A percentile compares a stretch with the other conserved stretches of the same genome.
phyloP scores from a whole-genome alignment of 2,797 vertebrate species.

The Pygocentrus nattereri region DNA sequence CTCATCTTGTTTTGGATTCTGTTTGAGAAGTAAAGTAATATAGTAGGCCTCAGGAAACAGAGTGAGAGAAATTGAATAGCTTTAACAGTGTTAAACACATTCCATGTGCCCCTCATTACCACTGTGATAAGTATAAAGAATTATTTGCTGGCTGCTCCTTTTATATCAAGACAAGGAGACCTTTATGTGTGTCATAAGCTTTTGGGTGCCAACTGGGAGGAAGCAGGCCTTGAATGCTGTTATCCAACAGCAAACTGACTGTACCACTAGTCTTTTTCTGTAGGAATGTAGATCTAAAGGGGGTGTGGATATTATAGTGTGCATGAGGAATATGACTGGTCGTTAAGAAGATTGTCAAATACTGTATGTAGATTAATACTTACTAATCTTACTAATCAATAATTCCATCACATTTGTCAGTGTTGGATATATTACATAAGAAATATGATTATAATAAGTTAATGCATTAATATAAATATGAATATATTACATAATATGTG shows the following conservation, averaged over 20 bases:
- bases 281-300: background rate
- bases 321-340: background rate
- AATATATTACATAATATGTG: background rate
- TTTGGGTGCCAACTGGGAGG: conserved; percentile 20
- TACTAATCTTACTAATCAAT: too few species aligned
- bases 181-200: conserved; percentile 36
- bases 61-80: background rate
- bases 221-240: conserved; percentile 13
- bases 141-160: conserved; percentile 11
- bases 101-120: conserved; percentile 33
- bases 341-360: background rate
- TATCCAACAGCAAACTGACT: conserved; percentile 16
- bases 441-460: too few species aligned
- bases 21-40: background rate
- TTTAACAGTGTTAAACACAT: conserved; percentile 37
- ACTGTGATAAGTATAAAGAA: conserved; percentile 25
- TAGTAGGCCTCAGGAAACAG: background rate
- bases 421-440: background rate
- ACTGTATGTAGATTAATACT: too few species aligned
- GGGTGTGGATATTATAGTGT: background rate
- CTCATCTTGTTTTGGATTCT: background rate
- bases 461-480: too few species aligned
- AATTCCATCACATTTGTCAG: too few species aligned
- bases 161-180: conserved; percentile 8
- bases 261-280: background rate